A percentile compares a stretch with the other conserved stretches of the same genome.
phyloP scores from a whole-genome alignment of 2,113 vertebrate genomes.

The Pungitius pungitius region DNA sequence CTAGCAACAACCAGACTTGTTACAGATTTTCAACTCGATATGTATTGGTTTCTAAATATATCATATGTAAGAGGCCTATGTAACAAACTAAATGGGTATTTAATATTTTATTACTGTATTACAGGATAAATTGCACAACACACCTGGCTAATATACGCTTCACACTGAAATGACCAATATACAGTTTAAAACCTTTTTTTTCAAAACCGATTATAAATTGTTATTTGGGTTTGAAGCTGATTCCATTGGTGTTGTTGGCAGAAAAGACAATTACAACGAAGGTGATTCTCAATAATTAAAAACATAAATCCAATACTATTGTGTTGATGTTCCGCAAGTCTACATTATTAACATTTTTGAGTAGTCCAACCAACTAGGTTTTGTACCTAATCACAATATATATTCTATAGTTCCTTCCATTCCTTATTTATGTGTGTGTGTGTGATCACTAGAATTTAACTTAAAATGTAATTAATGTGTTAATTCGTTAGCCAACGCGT shows the following conservation, averaged over 20 bases:
- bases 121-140: background rate
- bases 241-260: background rate
- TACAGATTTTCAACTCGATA: background rate
- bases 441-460: background rate
- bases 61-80: background rate
- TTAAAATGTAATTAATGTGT: background rate
- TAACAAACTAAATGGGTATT: background rate
- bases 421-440: too few relatives aligned
- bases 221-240: background rate
- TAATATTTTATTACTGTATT: background rate
- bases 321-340: background rate
- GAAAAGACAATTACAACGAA: background rate
- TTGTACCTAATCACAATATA: background rate
- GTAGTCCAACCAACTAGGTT: background rate
- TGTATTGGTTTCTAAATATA: background rate
- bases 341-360: background rate
- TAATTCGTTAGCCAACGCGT: background rate
- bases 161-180: background rate
- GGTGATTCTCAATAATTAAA: background rate
- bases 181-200: background rate
- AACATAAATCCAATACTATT: background rate
- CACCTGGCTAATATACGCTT: background rate
- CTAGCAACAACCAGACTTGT: background rate
- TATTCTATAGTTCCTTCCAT: too few relatives aligned
- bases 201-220: background rate